Evolutionary conservation across 1,140 invertebrate species (phyloP), one percentile per base, ranked within the genome.

Genomic region (Sminthurides bifidus): DNA sequence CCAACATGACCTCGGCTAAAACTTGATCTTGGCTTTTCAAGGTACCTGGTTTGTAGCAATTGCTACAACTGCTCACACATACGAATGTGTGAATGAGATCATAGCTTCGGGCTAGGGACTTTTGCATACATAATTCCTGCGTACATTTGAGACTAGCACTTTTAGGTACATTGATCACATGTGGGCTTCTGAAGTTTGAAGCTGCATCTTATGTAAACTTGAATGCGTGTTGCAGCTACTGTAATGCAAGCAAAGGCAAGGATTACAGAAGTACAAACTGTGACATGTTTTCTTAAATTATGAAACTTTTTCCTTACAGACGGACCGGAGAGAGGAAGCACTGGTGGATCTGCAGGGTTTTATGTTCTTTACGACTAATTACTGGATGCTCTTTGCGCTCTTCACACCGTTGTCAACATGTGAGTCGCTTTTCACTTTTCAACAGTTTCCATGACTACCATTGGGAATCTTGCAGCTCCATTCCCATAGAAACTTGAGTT

Each of bases 311-410:
- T 40, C 33, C 40, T 45, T 51, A 1, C 31, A 64, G 62, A 64
- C 62, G 64, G 80, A 83, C 2, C 72, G 84, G 27, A 80, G 75
- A 6, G 87, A 90, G 69, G 78, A 82, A 58, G 79, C 80, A 4
- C 72, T 90, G 26, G 79, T 82, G 54, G 85, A 90, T 70, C 80
- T 88, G 29, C 82, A 85, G 72, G 86, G 85, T 38, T 87, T 83
- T 83, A 85, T 87, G 80, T 88, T 88, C 68, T 88, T 87, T 72
- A 84, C 84, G 21, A 83, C 83, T 24, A 86, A 82, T 24, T 88
- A 88, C 66, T 89, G 85, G 85, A 88, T 87, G 81, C 74, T 89
- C 27, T 87, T 87, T 69, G 81, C 85, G 15, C 76, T 87, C 54
- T 88, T 89, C 67, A 83, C 84, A 63, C 83, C 85, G 52, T 74